These are phyloP conservation scores for Mugil cephalus DNA, from an alignment of 2,113 vertebrate genomes.

Conservation along the genomic window DNA sequence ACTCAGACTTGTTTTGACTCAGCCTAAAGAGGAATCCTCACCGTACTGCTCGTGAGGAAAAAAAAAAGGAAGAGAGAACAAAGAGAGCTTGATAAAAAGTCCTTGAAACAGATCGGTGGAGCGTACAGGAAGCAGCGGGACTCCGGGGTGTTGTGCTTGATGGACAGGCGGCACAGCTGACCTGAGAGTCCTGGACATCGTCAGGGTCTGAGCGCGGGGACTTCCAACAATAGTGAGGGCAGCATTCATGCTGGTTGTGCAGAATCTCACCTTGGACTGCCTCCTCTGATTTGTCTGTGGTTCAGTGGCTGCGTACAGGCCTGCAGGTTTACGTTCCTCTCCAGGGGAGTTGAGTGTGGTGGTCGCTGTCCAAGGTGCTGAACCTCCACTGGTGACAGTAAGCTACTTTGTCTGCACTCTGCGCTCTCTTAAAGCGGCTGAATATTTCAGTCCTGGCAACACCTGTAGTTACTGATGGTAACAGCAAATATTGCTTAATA, in stretches of 20 bases:
- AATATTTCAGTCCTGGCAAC: no score
- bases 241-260: slow-evolving; percentile 21
- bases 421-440: background rate
- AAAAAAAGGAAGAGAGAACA: background rate
- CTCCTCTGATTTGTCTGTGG: slow-evolving; percentile 20
- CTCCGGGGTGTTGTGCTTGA: slow-evolving; percentile 12
- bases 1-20: slow-evolving; percentile 4
- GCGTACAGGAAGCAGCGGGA: slow-evolving; percentile 16
- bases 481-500: no score
- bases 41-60: no score
- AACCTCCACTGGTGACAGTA: background rate
- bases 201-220: slow-evolving; percentile 10
- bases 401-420: slow-evolving; percentile 1
- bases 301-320: slow-evolving; percentile 9
- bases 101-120: slow-evolving; percentile 12
- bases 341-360: slow-evolving; percentile 12
- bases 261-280: slow-evolving; percentile 38
- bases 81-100: background rate
- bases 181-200: slow-evolving; percentile 15
- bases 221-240: slow-evolving; percentile 15
- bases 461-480: no score
- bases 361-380: slow-evolving; percentile 33
- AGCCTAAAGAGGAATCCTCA: background rate
- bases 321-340: slow-evolving; percentile 26
- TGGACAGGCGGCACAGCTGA: slow-evolving; percentile 42